Conservation (phyloP, 1,140 invertebrate species). For the Papilio dardanus region DNA sequence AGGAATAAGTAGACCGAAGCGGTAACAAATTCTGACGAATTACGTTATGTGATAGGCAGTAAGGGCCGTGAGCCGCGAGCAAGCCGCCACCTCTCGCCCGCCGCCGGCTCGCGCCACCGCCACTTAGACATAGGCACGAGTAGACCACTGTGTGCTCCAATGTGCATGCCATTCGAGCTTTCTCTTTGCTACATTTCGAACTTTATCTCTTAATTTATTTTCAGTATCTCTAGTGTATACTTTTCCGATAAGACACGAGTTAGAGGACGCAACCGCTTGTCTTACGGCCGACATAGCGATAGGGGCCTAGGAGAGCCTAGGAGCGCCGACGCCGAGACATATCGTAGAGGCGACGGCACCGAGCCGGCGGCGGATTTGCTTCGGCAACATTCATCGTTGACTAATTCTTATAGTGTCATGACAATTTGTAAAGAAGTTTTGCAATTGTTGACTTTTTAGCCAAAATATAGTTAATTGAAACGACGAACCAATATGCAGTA, state of each 20-base stretch:
- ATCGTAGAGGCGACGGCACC: constrained; percentile 58
- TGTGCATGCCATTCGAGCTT: constrained; percentile 25
- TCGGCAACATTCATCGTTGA: constrained; percentile 76
- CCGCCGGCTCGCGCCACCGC: constrained; percentile 47
- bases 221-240: constrained; percentile 24
- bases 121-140: constrained; percentile 19
- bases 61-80: constrained; percentile 55
- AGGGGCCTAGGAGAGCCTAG: constrained; percentile 40
- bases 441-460: constrained; percentile 82
- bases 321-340: constrained; percentile 56
- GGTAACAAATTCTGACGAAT: constrained; percentile 79
- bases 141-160: not conserved
- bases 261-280: constrained; percentile 24
- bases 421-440: constrained; percentile 81
- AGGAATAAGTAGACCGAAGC: constrained; percentile 79
- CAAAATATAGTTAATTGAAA: constrained; percentile 80
- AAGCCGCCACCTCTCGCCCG: constrained; percentile 46
- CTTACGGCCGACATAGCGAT: constrained; percentile 46
- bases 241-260: constrained; percentile 9
- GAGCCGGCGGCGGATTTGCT: constrained; percentile 59
- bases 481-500: constrained; percentile 81
- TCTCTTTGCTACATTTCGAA: constrained; percentile 1
- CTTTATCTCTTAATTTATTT: not conserved
- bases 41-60: constrained; percentile 77
- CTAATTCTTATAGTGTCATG: constrained; percentile 81